Evolutionary conservation across 2,888 invertebrate species (phyloP).

Genomic region (Tupiocoris notatus): DNA sequence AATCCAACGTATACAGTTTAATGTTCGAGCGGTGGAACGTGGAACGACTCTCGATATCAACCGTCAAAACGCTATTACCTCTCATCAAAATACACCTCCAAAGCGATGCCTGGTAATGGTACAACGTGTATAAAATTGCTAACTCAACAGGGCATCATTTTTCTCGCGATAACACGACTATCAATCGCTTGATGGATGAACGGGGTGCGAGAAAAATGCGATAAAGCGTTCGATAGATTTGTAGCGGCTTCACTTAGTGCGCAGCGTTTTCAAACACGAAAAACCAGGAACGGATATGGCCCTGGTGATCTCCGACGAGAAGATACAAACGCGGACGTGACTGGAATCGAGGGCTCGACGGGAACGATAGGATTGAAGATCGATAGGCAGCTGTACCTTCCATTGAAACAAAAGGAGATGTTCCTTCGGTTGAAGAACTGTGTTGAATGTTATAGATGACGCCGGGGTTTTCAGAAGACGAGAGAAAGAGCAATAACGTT

Average conservation of each 20-base stretch:
- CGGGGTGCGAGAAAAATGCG: background rate
- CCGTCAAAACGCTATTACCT: no score
- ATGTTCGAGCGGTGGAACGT: no score
- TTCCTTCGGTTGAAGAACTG: background rate
- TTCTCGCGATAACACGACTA: no score
- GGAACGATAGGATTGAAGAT: background rate
- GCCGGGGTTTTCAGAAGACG: background rate
- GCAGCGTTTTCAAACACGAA: background rate
- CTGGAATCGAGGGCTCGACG: background rate
- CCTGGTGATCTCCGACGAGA: background rate
- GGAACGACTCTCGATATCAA: no score
- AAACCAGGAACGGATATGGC: background rate
- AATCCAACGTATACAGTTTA: no score
- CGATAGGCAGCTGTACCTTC: background rate
- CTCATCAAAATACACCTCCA: no score
- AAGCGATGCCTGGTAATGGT: no score
- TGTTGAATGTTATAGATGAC: background rate
- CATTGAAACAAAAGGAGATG: background rate
- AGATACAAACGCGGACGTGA: slow-evolving; percentile 6
- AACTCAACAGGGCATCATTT: no score
- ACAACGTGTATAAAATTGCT: no score
- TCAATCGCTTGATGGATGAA: background rate
- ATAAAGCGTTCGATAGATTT: background rate
- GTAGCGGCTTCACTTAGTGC: background rate
- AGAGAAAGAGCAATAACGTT: background rate